Base-by-base conservation (phyloP, 2,797 vertebrate genomes). In the Hemibagrus guttatus region DNA sequence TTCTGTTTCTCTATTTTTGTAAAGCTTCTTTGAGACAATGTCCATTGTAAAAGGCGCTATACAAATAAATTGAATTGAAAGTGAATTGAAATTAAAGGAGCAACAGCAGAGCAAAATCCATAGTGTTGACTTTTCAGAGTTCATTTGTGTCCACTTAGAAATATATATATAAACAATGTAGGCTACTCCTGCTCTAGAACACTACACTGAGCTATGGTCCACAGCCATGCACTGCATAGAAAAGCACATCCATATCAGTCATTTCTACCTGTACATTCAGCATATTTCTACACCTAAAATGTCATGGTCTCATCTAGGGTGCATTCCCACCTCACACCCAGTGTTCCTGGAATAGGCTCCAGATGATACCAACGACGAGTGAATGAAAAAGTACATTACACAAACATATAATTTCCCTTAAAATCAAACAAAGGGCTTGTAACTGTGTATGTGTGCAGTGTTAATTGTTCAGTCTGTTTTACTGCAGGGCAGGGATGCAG, bases 401-500 rank as follows among this genome's bases (percentile, higher is more conserved):
- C 16, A 59, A 58, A 78, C 69, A 56, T 87, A 76, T 63, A 86
- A 71, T 83, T 88, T 78, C 75, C 23, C 82, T 82, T 81, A 59
- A 74, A 58, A 81, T 79, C 64, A 89, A 69, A 83, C 56, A 83
- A 54, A 87, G 74, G 88, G 86, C 85, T 71, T 23, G 13, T 87
- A 87, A 87, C 85, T 87, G 85, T 83, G 81, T 81, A 87, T 81
- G 49, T 88, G 83, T 81, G 80, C 46, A 89, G 86, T 81, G 90
- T 90, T 91, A 91, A 93, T 90, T 91, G 83, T 42, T 81, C 31
- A 46, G 81, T 89, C 81, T 92, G 90, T 91, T 91, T 92, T 92
- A 82, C 88, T 66, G 66, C 56, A 84, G 87, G 85, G 81, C 61
- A 84, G 23, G 71, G 88, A 89, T 59, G 63, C 31, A 84, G 82